Percentiles rank a stretch among this genome's conserved stretches.
These are phyloP conservation scores for Eupithecia abbreviata DNA, from an alignment of 2,888 invertebrate genomes.

Conservation along the genomic window DNA sequence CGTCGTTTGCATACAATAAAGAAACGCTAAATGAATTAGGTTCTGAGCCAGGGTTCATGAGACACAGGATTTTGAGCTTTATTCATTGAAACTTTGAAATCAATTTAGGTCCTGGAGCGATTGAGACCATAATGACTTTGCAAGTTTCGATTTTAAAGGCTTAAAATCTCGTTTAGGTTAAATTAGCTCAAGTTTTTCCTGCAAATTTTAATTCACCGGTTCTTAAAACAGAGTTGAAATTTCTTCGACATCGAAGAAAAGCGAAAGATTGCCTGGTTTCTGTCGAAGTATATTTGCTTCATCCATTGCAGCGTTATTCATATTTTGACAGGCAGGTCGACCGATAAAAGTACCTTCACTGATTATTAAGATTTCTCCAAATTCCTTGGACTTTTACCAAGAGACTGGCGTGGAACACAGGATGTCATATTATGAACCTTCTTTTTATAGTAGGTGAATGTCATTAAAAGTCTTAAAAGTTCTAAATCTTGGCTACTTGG, in stretches of 20 bases:
- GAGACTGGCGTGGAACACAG: background rate
- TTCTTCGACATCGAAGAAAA: background rate
- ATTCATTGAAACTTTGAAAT: slow-evolving; percentile 5
- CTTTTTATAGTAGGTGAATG: background rate
- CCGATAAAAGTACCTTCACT: slow-evolving; percentile 25
- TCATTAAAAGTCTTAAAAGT: background rate
- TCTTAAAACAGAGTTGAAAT: background rate
- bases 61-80: slow-evolving; percentile 20
- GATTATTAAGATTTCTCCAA: background rate
- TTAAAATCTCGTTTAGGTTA: slow-evolving; percentile 4
- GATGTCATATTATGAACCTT: background rate
- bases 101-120: slow-evolving; percentile 11
- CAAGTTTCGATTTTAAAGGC: slow-evolving; percentile 14
- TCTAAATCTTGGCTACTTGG: background rate
- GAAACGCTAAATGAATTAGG: slow-evolving; percentile 55
- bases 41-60: background rate
- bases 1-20: slow-evolving; percentile 65
- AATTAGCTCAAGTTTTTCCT: background rate
- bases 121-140: slow-evolving; percentile 8
- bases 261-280: slow-evolving; percentile 20
- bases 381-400: background rate
- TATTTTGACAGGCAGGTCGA: slow-evolving; percentile 29
- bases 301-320: slow-evolving; percentile 37
- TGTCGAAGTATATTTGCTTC: slow-evolving; percentile 29
- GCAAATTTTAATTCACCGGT: slow-evolving; percentile 8